Evolutionary conservation across 1,140 invertebrate genomes (phyloP), one percentile per base, ranked within the genome.

Genomic region (Drosophila burlai): DNA sequence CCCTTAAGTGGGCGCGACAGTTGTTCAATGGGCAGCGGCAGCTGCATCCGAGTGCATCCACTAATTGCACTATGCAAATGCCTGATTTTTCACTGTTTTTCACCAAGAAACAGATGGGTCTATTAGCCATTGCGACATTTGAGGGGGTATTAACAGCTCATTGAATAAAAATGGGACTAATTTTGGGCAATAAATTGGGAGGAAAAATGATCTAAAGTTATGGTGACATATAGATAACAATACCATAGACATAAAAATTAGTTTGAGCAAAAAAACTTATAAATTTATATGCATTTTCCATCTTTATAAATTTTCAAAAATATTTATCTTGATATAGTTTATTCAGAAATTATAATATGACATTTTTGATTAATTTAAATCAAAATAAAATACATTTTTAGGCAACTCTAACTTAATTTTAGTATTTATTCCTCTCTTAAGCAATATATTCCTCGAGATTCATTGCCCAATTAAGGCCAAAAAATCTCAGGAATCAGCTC

Each of bases 11-110:
- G 76, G 58, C 57, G 76, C 76, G 85, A 90, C 85, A 89, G 81
- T 90, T 89, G 85, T 38, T 89, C 81, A 64, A 87, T 86, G 68
- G 54, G 45, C 72, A 61, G 29, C 54, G 59, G 54, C 84, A 81
- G 68, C 60, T 86, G 79, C 62, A 73, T 65, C 65, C 61, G 57
- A 75, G 74, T 71, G 57, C 24, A 34, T 49, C 46, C 47, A 83
- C 64, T 83, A 83, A 82, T 83, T 79, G 66, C 75, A 69, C 75
- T 52, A 78, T 77, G 60, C 76, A 79, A 79, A 79, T 78, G 29
- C 40, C 50, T 18, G 52, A 68, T 50, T 54, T 76, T 42, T 69
- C 65, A 62, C 43, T 36, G 36, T 46, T 55, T 61, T 60, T 40
- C 6, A 9, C n/a, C 29, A 15, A 13, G 11, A 50, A 52, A 43